Evolutionary conservation across 1,140 invertebrate genomes (phyloP), one percentile per base, ranked within the genome.

Genomic region (Drosophila auraria): DNA sequence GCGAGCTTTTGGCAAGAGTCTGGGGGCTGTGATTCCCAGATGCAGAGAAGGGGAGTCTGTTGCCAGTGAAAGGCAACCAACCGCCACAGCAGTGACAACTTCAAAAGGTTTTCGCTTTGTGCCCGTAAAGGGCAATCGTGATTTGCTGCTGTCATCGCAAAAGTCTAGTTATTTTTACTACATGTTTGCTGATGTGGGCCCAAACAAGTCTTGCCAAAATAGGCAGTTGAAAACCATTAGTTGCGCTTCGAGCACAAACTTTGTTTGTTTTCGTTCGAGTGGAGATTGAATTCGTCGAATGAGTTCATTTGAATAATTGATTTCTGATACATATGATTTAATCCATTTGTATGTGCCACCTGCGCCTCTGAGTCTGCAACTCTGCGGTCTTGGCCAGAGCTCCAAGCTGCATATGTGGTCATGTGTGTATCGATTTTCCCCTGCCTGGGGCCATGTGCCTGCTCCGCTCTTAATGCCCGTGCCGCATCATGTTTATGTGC

Each of bases 371-470:
- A 53, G 36, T 44, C 27, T 69, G 49, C 58, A 74, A 30, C 17
- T 20, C 11, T 23, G 17, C 23, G 20, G 30, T 53, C 23, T 64
- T n/a, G 53, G 53, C 36, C 42, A 33, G 20, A 23, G 36, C 15
- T 45, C 17, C 30, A 33, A 12, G n/a, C 14, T 42, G 56, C 75
- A 38, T 59, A 23, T 56, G 17, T 47, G 69, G n/a, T 57, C 78
- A 59, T 76, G 69, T 71, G 58, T 69, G 78, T 79, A 86, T 86
- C 59, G 83, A 86, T 86, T 86, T 86, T 86, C 50, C 11, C 11
- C 50, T 60, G 54, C 44, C 53, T 9, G 51, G 40, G 56, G 36
- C 58, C 65, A 70, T 63, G 49, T 62, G 23, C 56, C 47, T 49
- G 45, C 64, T 23, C 33, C 44, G 50, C 38, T 60, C 77, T 59